Base-by-base conservation (phyloP, 1,140 invertebrate genomes). In the Hyles euphorbiae region DNA sequence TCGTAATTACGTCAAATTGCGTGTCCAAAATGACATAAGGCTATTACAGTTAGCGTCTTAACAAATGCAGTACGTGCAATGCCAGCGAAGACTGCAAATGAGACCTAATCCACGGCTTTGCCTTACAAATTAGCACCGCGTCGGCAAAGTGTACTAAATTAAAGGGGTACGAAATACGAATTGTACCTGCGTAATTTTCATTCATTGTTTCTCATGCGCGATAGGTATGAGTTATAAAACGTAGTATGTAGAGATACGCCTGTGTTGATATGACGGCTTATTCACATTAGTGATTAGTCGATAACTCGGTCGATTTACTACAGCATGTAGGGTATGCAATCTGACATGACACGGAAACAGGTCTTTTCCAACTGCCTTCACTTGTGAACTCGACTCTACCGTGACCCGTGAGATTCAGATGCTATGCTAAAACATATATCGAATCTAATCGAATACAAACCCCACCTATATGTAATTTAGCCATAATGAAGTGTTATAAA, bases 1-100 rank as follows among this genome's bases (percentile, higher is more conserved):
- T 70, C 71, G 65, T 76, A 76, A 82, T 82, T 83, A 86, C 81
- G 72, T 80, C 71, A 76, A 81, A 77, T 81, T 77, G 76, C 81
- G 81, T 84, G 81, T 76, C 55, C 69, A 44, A 79, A 79, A 73
- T 87, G 81, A 87, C 76, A 84, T 87, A 87, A 87, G 73, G 62
- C 58, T 70, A 70, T 79, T 82, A 78, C 75, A 78, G 63, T 76
- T 71, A 63, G 62, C 63, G 54, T 61, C 61, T 74, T 66, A 70
- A 72, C 67, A 62, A 69, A 72, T 59, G 62, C 59, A 63, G 59
- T 57, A 74, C 72, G 73, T 67, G 61, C 59, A 53, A 34, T 51
- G 48, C 58, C 34, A 49, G 53, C 51, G 43, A 48, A n/a, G 70
- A 72, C 68, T 78, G 53, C 59, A 61, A 77, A 74, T 75, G 44